phyloP scores from a whole-genome alignment of 2,113 vertebrate species.

The Rostratula benghalensis region DNA sequence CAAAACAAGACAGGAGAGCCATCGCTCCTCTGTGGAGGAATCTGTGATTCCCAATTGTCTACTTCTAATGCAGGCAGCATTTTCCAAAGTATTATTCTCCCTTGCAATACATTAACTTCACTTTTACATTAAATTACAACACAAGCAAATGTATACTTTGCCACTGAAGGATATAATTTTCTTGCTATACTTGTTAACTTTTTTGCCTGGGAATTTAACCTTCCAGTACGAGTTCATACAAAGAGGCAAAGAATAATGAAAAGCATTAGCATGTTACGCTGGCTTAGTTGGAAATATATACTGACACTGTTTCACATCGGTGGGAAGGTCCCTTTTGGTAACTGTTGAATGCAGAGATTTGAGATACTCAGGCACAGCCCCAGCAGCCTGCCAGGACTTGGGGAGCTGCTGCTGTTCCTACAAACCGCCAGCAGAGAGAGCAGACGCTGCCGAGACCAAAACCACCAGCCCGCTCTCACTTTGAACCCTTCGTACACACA shows the following conservation, averaged over 20 bases:
- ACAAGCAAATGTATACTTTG: background rate
- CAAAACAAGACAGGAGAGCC: background rate
- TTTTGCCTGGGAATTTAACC: background rate
- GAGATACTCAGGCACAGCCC: accelerated
- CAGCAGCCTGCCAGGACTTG: background rate
- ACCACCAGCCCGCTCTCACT: background rate
- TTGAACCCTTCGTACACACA: background rate
- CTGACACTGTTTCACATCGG: background rate
- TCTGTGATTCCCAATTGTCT: background rate
- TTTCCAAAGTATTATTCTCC: background rate
- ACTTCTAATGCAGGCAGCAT: background rate
- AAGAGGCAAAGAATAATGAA: background rate
- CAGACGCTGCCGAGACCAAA: background rate
- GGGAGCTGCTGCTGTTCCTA: background rate
- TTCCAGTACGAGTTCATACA: background rate
- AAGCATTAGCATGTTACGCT: accelerated
- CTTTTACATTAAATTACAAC: background rate
- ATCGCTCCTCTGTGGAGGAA: background rate
- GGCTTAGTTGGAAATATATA: background rate
- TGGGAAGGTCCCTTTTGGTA: background rate
- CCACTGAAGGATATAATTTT: background rate
- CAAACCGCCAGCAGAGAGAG: slow-evolving; percentile 54
- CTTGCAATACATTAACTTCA: background rate
- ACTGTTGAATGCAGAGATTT: background rate
- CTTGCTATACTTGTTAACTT: background rate